These are phyloP conservation scores for Porites lobata DNA, from an alignment of 92 coral and sea anemone species.

Conservation along the genomic window DNA sequence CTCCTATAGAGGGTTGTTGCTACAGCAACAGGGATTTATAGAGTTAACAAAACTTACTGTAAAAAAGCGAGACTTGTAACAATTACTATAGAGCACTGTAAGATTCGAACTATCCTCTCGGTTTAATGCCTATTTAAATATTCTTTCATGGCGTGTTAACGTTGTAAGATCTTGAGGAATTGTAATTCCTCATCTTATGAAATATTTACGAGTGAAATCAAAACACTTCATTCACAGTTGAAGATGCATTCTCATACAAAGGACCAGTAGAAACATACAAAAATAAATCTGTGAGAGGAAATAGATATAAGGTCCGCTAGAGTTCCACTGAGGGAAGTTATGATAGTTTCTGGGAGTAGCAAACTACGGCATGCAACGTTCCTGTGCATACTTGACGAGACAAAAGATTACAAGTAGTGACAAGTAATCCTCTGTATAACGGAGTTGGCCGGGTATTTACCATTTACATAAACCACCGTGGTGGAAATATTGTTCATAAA, in stretches of 20 bases:
- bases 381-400: too few relatives aligned
- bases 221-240: background rate
- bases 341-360: too few relatives aligned
- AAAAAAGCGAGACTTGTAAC: background rate
- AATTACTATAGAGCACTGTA: background rate
- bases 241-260: background rate
- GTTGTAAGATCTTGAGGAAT: background rate
- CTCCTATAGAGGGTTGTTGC: background rate
- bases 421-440: too few relatives aligned
- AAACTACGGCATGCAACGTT: too few relatives aligned
- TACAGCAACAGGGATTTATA: background rate
- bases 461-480: too few relatives aligned
- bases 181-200: too few relatives aligned
- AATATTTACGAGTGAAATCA: background rate
- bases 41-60: background rate
- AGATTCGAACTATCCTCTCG: background rate
- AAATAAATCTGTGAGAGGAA: too few relatives aligned
- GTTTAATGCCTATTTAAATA: background rate
- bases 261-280: background rate
- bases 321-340: too few relatives aligned
- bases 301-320: too few relatives aligned
- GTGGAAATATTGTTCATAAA: too few relatives aligned
- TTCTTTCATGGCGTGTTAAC: background rate
- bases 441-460: too few relatives aligned
- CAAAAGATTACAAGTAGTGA: too few relatives aligned